Evolutionary conservation across 2,113 vertebrate genomes (phyloP).

Genomic region (Lamprotornis superbus): DNA sequence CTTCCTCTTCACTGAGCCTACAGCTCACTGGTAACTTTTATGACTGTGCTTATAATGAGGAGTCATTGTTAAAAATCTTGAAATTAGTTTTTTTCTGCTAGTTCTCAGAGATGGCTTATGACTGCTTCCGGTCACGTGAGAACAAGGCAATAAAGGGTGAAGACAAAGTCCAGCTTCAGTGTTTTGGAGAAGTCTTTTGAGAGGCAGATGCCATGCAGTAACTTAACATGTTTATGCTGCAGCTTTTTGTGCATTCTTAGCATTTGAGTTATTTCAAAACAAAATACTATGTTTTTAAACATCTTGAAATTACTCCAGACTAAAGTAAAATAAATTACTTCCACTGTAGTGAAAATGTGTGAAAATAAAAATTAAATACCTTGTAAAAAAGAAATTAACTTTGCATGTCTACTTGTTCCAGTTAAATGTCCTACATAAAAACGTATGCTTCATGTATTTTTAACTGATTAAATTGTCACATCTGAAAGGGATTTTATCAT

Average conservation of each 20-base stretch:
- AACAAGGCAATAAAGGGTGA: not conserved
- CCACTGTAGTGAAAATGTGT: not conserved
- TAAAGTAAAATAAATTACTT: not conserved
- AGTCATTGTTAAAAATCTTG: not conserved
- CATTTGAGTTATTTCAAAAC: not conserved
- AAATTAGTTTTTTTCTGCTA: not conserved
- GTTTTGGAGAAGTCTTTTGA: not conserved
- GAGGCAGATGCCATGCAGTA: not conserved
- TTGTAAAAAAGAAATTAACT: not conserved
- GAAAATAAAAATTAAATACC: not conserved
- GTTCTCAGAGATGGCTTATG: not conserved
- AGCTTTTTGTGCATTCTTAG: not conserved
- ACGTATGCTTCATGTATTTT: not conserved
- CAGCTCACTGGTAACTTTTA: not conserved
- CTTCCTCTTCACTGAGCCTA: not conserved
- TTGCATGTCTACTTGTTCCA: not conserved
- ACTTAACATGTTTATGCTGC: fast-evolving
- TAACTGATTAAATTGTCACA: not conserved
- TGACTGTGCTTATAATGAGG: not conserved
- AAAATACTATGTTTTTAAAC: not conserved
- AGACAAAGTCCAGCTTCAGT: not conserved
- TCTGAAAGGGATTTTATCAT: not conserved
- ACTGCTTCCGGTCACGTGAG: not conserved
- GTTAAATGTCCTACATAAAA: not conserved
- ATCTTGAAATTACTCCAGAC: not conserved